Evolutionary conservation across 2,113 vertebrate genomes (phyloP), one percentile per base, ranked within the genome.

Genomic region (Gnathonemus echidnorhynchus): DNA sequence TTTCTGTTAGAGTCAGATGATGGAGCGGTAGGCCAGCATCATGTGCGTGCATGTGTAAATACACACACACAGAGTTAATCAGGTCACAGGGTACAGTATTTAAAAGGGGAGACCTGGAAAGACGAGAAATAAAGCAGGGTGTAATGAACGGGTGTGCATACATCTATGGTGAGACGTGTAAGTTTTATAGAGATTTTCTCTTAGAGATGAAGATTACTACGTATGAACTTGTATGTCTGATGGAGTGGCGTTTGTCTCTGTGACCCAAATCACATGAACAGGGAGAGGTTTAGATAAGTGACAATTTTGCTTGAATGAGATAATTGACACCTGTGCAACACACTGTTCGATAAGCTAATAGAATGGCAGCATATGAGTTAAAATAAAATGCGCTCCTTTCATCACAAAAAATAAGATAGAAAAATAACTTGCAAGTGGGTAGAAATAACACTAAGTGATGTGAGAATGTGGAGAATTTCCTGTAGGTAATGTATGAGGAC

Each of bases 241-340:
- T 48, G 27, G 62, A 53, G 90, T n/a, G 88, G 90, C 90, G 92
- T 94, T 95, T 94, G 92, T 88, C 93, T 89, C 93, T 89, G 92
- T 96, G 95, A 96, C 95, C 95, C 94, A 95, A 95, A 95, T 96
- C 94, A 94, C 91, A 31, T 89, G 94, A 95, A 95, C 92, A 92
- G 91, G 93, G 89, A 94, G 90, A 91, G 91, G 91, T 89, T 90
- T 91, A 90, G 53, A 86, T 70, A 77, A 46, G 27, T 53, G 13
- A 53, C 31, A 86, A 31, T 86, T 13, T 87, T 87, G 50, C 50
- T 87, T 42, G 62, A 90, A n/a, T 53, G 66, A 48, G 85, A 89
- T 31, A n/a, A 87, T 39, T 56, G 31, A 56, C 49, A 50, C 45
- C 19, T 50, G n/a, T 27, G 9, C n/a, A 49, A 49, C 11, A 48